A percentile compares a stretch with the other conserved stretches of the same genome.
phyloP scores from a whole-genome alignment of 2,888 invertebrate genomes.

The Lamellibrachia columna region DNA sequence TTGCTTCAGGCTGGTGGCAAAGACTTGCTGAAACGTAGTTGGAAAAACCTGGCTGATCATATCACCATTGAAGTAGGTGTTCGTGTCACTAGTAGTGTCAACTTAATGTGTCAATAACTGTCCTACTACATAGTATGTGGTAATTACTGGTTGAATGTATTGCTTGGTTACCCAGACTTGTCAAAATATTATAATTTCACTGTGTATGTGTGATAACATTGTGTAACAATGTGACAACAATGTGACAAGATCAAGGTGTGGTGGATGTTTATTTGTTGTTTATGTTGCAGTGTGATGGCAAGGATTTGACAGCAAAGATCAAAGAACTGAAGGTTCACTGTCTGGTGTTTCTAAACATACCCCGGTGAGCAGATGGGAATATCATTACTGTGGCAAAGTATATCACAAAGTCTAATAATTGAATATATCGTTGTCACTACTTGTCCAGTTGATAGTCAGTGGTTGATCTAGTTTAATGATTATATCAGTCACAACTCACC shows the following conservation, averaged over 20 bases:
- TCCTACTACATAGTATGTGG: neutral
- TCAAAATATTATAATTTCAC: too few relatives aligned
- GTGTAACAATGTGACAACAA: neutral
- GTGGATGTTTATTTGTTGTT: neutral
- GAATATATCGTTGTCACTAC: too few relatives aligned
- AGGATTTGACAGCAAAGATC: slow-evolving; percentile 88
- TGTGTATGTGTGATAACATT: neutral
- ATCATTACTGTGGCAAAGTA: neutral
- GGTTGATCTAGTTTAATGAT: too few relatives aligned
- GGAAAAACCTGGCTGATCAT: slow-evolving; percentile 94
- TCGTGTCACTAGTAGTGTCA: neutral
- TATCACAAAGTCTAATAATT: too few relatives aligned
- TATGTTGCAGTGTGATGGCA: slow-evolving; percentile 86
- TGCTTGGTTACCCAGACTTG: too few relatives aligned
- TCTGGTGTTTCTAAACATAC: slow-evolving; percentile 95
- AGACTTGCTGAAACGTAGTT: slow-evolving; percentile 93
- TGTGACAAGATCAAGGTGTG: neutral
- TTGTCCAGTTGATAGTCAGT: too few relatives aligned
- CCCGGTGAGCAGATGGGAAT: slow-evolving; percentile 74
- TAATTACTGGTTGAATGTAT: neutral
- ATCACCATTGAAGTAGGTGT: slow-evolving; percentile 76
- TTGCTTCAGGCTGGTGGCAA: slow-evolving; percentile 88
- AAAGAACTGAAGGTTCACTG: slow-evolving; percentile 95
- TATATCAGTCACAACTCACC: too few relatives aligned
- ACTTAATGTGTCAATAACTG: too few relatives aligned